phyloP scores from a whole-genome alignment of 2,888 invertebrate genomes.

The Xestia ashworthii region DNA sequence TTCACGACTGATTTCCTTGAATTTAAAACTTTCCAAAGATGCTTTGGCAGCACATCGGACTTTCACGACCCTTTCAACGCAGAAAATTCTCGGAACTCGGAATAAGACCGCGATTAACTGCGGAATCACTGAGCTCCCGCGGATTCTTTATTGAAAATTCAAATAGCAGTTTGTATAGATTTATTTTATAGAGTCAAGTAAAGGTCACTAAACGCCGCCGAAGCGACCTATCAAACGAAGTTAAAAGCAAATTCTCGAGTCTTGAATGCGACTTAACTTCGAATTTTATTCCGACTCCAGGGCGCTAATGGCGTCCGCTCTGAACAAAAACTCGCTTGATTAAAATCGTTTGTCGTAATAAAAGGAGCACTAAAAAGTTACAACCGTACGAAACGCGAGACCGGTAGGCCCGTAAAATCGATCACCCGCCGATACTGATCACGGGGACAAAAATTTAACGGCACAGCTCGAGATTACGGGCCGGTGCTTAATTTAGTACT shows the following conservation, averaged over 20 bases:
- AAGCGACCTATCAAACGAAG: constrained; percentile 84
- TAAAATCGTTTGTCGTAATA: constrained; percentile 91
- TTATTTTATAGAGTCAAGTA: constrained; percentile 73
- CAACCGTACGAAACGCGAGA: constrained; percentile 85
- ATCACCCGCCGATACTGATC: constrained; percentile 87
- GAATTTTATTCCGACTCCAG: constrained; percentile 85
- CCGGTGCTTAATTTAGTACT: constrained; percentile 82
- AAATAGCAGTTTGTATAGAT: constrained; percentile 70
- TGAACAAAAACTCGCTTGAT: constrained; percentile 90
- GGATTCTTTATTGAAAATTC: constrained; percentile 69
- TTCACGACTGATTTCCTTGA: constrained; percentile 80
- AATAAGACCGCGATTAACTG: constrained; percentile 33
- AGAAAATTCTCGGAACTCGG: constrained; percentile 25
- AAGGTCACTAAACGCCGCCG: constrained; percentile 72
- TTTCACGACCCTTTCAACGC: constrained; percentile 51
- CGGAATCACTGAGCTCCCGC: constrained; percentile 37
- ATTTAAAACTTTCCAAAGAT: constrained; percentile 72
- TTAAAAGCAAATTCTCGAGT: constrained; percentile 86
- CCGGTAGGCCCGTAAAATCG: constrained; percentile 89
- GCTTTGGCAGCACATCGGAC: constrained; percentile 66
- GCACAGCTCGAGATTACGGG: constrained; percentile 79
- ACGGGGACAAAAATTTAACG: constrained; percentile 87
- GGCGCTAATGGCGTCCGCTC: constrained; percentile 86
- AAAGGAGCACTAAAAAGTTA: constrained; percentile 90
- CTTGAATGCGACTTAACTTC: constrained; percentile 84